A percentile compares a stretch with the other conserved stretches of the same genome.
phyloP scores from a whole-genome alignment of 1,140 invertebrate species.

The Oreohelix idahoensis region DNA sequence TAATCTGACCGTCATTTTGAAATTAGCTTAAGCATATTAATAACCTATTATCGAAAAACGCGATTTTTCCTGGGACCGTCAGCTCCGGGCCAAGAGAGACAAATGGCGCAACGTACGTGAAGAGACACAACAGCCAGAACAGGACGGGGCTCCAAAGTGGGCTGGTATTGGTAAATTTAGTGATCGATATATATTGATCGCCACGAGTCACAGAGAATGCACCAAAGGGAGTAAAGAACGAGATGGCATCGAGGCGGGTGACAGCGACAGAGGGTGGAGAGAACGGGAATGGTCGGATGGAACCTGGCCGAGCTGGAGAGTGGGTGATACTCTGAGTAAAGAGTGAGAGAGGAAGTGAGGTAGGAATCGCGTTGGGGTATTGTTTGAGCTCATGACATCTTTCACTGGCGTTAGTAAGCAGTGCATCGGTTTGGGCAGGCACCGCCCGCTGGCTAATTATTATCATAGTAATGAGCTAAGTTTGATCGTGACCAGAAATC shows the following conservation, averaged over 20 bases:
- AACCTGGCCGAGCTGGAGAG: neutral
- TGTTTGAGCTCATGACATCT: conserved; percentile 8
- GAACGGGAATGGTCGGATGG: neutral
- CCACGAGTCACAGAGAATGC: neutral
- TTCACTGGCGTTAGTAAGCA: neutral
- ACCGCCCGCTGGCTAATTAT: conserved; percentile 35
- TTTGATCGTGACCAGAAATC: conserved; percentile 9
- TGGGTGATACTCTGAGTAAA: neutral
- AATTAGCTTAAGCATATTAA: neutral
- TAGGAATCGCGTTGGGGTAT: neutral
- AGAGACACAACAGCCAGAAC: neutral
- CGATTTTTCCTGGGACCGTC: neutral
- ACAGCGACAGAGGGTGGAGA: neutral
- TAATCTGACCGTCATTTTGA: neutral
- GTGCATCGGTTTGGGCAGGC: conserved; percentile 20
- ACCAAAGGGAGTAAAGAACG: neutral
- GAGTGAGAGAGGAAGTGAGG: neutral
- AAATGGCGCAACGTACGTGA: neutral
- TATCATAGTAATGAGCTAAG: conserved; percentile 35
- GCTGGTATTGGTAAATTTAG: conserved; percentile 31
- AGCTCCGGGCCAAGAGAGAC: neutral
- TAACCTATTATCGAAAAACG: neutral
- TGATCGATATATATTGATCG: conserved; percentile 30
- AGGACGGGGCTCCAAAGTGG: neutral
- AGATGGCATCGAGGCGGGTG: neutral